Percentiles rank a stretch among this genome's conserved stretches.
Conservation (phyloP, 2,888 invertebrate species). For the Lathronympha strigana region DNA sequence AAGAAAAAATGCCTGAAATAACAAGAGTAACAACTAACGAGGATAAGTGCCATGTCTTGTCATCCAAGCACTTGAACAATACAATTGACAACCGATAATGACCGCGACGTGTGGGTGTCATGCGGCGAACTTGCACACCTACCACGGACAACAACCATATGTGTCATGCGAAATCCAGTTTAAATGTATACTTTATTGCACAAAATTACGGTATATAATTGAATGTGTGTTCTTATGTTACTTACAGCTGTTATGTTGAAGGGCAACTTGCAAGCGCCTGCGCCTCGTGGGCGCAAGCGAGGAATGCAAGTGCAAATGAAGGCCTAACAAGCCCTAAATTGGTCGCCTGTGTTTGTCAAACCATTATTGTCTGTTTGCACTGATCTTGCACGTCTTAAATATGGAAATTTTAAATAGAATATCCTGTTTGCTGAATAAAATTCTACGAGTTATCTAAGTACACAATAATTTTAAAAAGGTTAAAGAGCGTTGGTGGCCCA, state of each 20-base stretch:
- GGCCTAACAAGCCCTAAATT: conserved; percentile 34
- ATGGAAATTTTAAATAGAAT: not conserved
- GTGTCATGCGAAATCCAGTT: conserved; percentile 16
- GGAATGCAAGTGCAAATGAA: conserved; percentile 39
- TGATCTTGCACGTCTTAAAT: conserved; percentile 10
- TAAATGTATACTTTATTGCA: too few relatives aligned
- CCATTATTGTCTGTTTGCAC: conserved; percentile 26
- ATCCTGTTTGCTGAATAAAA: not conserved
- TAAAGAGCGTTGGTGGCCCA: too few relatives aligned
- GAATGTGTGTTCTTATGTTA: too few relatives aligned
- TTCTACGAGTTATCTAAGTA: not conserved
- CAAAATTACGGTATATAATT: too few relatives aligned
- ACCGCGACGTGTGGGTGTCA: conserved; percentile 17
- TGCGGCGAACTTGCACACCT: not conserved
- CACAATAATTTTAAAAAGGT: too few relatives aligned
- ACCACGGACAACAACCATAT: not conserved
- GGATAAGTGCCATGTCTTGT: not conserved
- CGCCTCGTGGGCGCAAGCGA: conserved; percentile 27
- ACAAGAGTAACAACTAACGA: conserved; percentile 1
- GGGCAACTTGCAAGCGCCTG: conserved; percentile 29
- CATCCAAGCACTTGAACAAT: conserved; percentile 16
- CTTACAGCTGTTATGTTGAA: too few relatives aligned
- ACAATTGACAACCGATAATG: conserved; percentile 16
- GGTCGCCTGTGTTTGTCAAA: conserved; percentile 30
- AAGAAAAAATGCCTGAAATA: not conserved